Base-by-base conservation (phyloP, 2,888 invertebrate genomes). In the Sphaeridia pumilis region DNA sequence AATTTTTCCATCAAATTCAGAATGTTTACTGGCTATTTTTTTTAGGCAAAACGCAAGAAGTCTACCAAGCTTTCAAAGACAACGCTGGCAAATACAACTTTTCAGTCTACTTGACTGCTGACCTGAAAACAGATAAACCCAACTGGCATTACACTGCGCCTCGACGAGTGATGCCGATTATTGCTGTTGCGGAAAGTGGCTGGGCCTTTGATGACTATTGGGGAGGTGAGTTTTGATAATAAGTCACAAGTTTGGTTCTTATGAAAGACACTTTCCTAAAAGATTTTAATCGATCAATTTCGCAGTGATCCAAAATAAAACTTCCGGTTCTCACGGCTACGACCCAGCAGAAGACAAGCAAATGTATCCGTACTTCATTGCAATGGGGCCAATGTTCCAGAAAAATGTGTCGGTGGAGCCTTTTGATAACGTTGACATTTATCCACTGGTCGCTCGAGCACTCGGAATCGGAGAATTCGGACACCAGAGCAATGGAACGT, bases 141-240 rank as follows among this genome's bases (percentile, higher is more conserved):
- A 54, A 56, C 7, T 83, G 79, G 77, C 79, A 81, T 67, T 81
- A 78, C 61, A 74, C 73, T 47, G 74, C 81, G 57, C 77, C 76
- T 64, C 65, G 70, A 10, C 70, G 84, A 45, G 72, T 79, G 14
- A 76, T 78, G 25, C 78, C 80, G 0, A 76, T 83, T 56, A 70
- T 83, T 45, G 70, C 78, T 1, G 71, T 80, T 28, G 80, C 82
- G 0, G 75, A 81, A 58, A 70, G 74, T 28, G 78, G 78, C 12
- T 82, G 79, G 69, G 76, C 72, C 2, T 77, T 81, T 64, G 74
- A 79, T 56, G 76, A 77, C 1, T 52, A 42, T 26, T 20, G 46
- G 27, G 28, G 36, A 20, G 4, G 38, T 26, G 20, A 38, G 38
- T n/a, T n/a, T n/a, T n/a, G n/a, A n/a, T n/a, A n/a, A n/a, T n/a